Conservation (phyloP, 1,140 invertebrate genomes). For the Hylaeus anthracinus region DNA sequence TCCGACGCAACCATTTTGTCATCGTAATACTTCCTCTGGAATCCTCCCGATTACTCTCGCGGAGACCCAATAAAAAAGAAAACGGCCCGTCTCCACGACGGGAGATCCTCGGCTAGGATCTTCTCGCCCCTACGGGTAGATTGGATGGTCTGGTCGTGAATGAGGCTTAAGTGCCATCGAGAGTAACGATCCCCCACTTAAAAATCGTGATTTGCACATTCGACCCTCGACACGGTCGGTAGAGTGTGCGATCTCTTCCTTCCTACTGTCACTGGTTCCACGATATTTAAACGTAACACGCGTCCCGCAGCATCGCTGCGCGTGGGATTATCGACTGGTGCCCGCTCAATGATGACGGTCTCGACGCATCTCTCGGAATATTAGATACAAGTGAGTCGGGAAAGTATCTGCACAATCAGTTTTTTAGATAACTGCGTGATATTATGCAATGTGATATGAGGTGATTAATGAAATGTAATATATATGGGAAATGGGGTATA, state of each 20-base stretch:
- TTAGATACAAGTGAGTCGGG: too few relatives aligned
- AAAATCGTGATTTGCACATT: slow-evolving; percentile 69
- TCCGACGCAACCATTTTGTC: slow-evolving; percentile 62
- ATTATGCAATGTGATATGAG: too few relatives aligned
- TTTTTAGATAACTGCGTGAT: too few relatives aligned
- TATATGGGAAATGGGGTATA: too few relatives aligned
- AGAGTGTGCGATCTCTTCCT: slow-evolving; percentile 46
- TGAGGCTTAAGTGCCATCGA: slow-evolving; percentile 42
- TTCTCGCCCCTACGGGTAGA: slow-evolving; percentile 8
- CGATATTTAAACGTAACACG: slow-evolving; percentile 34
- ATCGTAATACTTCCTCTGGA: slow-evolving; percentile 59
- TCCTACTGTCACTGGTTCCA: slow-evolving; percentile 39
- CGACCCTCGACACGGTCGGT: slow-evolving; percentile 27
- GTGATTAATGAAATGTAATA: too few relatives aligned
- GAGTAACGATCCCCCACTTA: slow-evolving; percentile 58
- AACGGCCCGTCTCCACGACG: not conserved
- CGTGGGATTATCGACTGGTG: slow-evolving; percentile 8
- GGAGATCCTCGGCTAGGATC: slow-evolving; percentile 34
- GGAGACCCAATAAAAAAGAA: slow-evolving; percentile 28
- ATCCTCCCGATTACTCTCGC: slow-evolving; percentile 20
- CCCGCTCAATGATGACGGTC: not conserved
- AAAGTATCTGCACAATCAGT: too few relatives aligned
- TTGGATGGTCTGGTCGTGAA: slow-evolving; percentile 14
- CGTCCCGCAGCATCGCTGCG: not conserved
- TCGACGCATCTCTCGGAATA: too few relatives aligned